Evolutionary conservation across 2,797 vertebrate genomes (phyloP), one percentile per base, ranked within the genome.

Genomic region (Enteromius trimaculatus): DNA sequence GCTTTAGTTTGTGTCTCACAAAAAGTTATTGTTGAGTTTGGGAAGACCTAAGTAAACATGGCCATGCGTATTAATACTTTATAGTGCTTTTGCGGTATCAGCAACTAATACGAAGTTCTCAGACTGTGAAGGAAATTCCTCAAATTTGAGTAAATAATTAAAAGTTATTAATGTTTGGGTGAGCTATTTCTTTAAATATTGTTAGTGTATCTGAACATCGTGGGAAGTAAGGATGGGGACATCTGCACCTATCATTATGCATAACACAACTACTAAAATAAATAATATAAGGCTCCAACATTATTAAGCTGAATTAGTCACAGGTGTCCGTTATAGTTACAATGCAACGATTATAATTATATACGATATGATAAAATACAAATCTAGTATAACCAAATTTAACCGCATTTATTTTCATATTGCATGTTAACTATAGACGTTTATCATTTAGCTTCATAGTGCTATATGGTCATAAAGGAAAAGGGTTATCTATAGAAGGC

Each of bases 401-500:
- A 64, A 31, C 60, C 60, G 0, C 13, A 29, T 62, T 29, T 31
- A 62, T 62, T 62, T 62, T 62, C 26, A 29, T 64, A 31, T 64
- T 31, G 29, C 26, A 62, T 2, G 1, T 14, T 14, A 62, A 62
- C 23, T 17, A 17, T 1, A 31, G 60, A 64, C 14, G 29, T 64
- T 17, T 64, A 31, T 64, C 14, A 17, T 64, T 64, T 29, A 64
- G 14, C 2, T 64, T 47, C 11, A 42, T 42, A 16, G 29, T 34
- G 62, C 62, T 31, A 13, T 3, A 17, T 31, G 62, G 60, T 51
- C 72, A 72, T 64, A 79, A 82, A 70, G 74, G 44, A 31, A 71
- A 37, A 42, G 69, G 81, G 64, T 85, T 84, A 75, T 85, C 77
- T 77, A 79, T 77, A 29, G 68, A 85, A 77, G 71, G 49, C 58